Percentiles rank a stretch among this genome's conserved stretches.
Evolutionary conservation across 2,113 vertebrate species (phyloP).

Genomic region (Lichenostomus cassidix): DNA sequence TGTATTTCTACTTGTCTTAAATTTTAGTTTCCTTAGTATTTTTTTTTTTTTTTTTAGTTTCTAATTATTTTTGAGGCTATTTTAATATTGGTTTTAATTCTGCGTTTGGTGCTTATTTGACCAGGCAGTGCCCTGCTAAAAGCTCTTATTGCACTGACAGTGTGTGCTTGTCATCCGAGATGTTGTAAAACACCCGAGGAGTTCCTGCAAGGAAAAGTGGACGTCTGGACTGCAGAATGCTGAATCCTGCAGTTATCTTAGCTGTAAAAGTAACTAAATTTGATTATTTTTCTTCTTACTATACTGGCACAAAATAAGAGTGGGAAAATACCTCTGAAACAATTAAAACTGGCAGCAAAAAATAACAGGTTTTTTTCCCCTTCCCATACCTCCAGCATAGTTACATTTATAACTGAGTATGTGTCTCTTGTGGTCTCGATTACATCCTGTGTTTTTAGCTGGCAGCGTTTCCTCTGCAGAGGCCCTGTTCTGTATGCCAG

Average conservation of each 20-base stretch:
- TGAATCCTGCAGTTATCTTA: neutral
- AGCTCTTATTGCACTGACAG: neutral
- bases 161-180: neutral
- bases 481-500: constrained; percentile 68
- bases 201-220: neutral
- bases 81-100: neutral
- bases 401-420: constrained; percentile 70
- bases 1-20: neutral
- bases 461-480: constrained; percentile 79
- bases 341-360: constrained; percentile 59
- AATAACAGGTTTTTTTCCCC: neutral
- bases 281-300: constrained; percentile 41
- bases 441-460: constrained; percentile 79
- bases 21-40: neutral
- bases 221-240: neutral
- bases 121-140: neutral
- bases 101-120: neutral
- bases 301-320: neutral
- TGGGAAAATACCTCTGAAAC: constrained; percentile 49
- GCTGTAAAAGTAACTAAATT: constrained; percentile 35
- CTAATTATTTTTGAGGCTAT: neutral
- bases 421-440: constrained; percentile 79
- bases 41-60: neutral
- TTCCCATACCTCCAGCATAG: constrained; percentile 66
- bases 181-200: neutral